Base-by-base conservation (phyloP, 1,140 invertebrate species). In the Oppia nitens region DNA sequence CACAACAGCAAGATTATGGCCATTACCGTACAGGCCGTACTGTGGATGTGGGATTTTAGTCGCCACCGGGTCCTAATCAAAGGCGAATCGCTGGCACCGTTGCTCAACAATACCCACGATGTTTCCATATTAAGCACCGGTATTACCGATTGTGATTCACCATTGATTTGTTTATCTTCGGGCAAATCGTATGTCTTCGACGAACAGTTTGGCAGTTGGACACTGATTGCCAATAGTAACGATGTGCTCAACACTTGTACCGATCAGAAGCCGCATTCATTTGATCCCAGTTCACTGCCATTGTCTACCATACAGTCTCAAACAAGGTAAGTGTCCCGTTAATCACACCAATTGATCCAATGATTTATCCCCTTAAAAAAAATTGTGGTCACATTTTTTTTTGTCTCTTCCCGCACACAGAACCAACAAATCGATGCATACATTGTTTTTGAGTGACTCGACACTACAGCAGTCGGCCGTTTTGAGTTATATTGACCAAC, bases 401-500 rank as follows among this genome's bases (percentile, higher is more conserved):
- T 32, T 20, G 58, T 48, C 55, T 23, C 51, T 54, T 59, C 20
- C 4, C n/a, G 28, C 49, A 57, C 28, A 6, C 20, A 60, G 51
- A 6, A 23, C 23, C 20, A 52, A 29, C 14, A 55, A 40, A 29
- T 29, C 23, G 12, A 32, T 53, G 12, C 21, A 12, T 55, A 66
- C 49, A 58, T 68, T 29, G 65, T 68, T 55, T 63, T 65, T 59
- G 65, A 63, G 40, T 12, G 55, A 59, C 24, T n/a, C 29, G 24
- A 55, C 11, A 17, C 29, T 60, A 12, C 60, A 72, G 60, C 67
- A 70, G 55, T 62, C 64, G 0, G 72, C 72, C 27, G 81, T 79
- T 1, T 67, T 85, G 23, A 82, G 80, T 58, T 85, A 84, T 70
- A 74, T 90, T 24, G 85, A 89, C 68, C 77, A 78, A 63, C 85